Evolutionary conservation across 1,140 invertebrate genomes (phyloP).

Genomic region (Magallana gigas): DNA sequence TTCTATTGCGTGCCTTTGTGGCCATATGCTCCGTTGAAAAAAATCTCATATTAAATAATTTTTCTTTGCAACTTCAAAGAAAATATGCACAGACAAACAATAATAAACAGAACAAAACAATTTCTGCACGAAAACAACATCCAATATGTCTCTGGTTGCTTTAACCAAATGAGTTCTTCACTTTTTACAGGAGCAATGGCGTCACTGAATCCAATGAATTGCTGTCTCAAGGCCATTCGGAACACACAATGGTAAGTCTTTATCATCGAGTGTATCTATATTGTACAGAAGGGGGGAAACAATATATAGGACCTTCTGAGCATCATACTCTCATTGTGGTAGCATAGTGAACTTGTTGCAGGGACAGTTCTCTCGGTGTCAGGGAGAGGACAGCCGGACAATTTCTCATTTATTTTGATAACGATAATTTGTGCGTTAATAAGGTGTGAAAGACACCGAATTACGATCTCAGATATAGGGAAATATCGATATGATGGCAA

Average conservation of each 20-base stretch:
- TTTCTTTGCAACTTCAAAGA: not conserved
- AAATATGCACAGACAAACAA: not conserved
- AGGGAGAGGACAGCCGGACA: too few species aligned
- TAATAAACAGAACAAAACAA: not conserved
- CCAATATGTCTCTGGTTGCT: not conserved
- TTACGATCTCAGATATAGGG: too few species aligned
- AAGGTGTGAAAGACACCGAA: too few species aligned
- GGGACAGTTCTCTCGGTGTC: too few species aligned
- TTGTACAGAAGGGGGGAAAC: too few species aligned
- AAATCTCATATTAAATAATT: not conserved
- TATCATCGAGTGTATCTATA: not conserved
- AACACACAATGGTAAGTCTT: conserved; percentile 10
- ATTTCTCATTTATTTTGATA: too few species aligned
- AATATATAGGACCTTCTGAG: too few species aligned
- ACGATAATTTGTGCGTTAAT: too few species aligned
- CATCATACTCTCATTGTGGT: too few species aligned
- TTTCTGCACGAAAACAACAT: not conserved
- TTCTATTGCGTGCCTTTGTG: too few species aligned
- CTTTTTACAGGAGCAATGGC: conserved; percentile 13
- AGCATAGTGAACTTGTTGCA: too few species aligned
- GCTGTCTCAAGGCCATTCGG: conserved; percentile 4
- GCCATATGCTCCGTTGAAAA: not conserved
- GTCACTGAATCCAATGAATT: conserved; percentile 21
- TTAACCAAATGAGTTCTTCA: not conserved
- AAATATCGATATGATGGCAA: too few species aligned